Evolutionary conservation across 1,140 invertebrate genomes (phyloP).

Genomic region (Rhagoletis pomonella): DNA sequence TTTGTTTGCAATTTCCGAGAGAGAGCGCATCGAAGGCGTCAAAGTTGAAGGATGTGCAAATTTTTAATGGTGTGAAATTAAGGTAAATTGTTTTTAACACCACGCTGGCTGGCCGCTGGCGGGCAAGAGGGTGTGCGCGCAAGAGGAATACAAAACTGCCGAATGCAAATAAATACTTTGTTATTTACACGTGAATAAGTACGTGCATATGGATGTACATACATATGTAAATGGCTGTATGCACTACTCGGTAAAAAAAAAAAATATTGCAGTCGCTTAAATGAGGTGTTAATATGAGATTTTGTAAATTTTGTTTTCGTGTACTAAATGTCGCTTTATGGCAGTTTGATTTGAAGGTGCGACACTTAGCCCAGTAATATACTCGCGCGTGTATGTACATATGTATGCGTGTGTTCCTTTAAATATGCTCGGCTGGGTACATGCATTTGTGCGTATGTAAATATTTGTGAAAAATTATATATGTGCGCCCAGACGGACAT

Average conservation of each 20-base stretch:
- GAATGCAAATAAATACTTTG: neutral
- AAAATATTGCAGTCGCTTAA: slow-evolving; percentile 14
- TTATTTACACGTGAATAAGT: neutral
- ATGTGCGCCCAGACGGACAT: neutral
- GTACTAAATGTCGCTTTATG: neutral
- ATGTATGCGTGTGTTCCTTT: no score
- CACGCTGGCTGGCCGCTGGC: no score
- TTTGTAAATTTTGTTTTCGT: slow-evolving; percentile 19
- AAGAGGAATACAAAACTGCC: neutral
- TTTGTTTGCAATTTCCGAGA: slow-evolving; percentile 38
- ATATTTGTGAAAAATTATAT: neutral
- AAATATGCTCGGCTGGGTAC: no score
- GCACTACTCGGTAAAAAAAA: neutral
- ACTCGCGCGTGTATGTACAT: neutral
- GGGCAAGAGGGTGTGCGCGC: no score
- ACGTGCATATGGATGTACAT: no score
- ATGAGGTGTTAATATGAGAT: slow-evolving; percentile 48
- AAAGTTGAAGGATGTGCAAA: slow-evolving; percentile 50
- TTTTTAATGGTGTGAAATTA: slow-evolving; percentile 50
- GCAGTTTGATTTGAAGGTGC: slow-evolving; percentile 11
- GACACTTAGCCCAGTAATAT: neutral
- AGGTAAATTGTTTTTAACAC: slow-evolving; percentile 50
- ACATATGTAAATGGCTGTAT: no score
- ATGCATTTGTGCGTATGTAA: slow-evolving; percentile 10
- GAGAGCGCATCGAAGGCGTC: slow-evolving; percentile 13